Evolutionary conservation across 2,113 vertebrate genomes (phyloP).

Genomic region (Malurus alboscapulatus): DNA sequence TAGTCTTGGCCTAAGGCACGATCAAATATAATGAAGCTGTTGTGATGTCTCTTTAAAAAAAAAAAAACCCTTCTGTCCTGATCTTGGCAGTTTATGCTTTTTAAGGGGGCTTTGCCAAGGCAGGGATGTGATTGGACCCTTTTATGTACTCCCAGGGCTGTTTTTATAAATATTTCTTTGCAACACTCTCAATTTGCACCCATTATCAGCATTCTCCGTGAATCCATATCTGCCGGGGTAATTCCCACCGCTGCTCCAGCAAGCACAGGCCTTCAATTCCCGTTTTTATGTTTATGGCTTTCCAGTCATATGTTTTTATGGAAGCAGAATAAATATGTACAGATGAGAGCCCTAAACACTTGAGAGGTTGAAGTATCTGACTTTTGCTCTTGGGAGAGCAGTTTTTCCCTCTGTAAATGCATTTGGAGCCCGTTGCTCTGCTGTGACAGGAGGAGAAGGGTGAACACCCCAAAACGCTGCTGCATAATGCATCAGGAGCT

Average conservation of each 20-base stretch:
- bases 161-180: not conserved
- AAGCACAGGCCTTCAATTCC: not conserved
- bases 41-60: not conserved
- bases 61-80: not conserved
- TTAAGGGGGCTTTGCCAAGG: not conserved
- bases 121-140: fast-evolving
- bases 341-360: not conserved
- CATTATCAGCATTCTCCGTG: not conserved
- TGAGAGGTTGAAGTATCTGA: not conserved
- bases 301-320: not conserved
- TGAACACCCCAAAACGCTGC: not conserved
- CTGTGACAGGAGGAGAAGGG: not conserved
- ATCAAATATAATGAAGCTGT: not conserved
- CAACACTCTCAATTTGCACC: not conserved
- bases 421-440: fast-evolving
- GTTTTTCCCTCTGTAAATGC: not conserved
- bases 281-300: not conserved
- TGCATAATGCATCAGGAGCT: not conserved
- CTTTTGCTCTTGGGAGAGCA: not conserved
- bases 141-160: not conserved
- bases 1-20: not conserved
- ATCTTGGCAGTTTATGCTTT: fast-evolving
- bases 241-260: not conserved
- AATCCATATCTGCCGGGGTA: not conserved
- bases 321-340: not conserved